Evolutionary conservation across 1,140 invertebrate species (phyloP), one percentile per base, ranked within the genome.

Genomic region (Neotoxoptera formosana): DNA sequence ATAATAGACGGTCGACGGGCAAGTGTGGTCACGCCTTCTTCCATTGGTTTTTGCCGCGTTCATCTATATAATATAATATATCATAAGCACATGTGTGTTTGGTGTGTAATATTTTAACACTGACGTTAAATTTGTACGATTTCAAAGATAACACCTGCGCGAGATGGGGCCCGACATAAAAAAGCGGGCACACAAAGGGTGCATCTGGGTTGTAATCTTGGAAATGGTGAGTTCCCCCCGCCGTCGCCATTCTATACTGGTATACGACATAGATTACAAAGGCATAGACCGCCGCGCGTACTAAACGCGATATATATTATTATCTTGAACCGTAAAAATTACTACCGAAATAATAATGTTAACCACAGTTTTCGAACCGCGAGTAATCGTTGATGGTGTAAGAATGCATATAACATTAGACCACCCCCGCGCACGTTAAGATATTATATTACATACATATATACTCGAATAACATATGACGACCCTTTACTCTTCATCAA

Each of bases 81-180:
- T 83, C n/a, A 8, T 83, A 76, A 67, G 7, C 60, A 30, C 30
- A 67, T 67, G 30, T n/a, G n/a, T 76, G 30, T 76, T 76, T 14
- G 60, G 60, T 20, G 60, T 4, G 60, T 76, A 76, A 76, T n/a
- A 76, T 76, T n/a, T n/a, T 76, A 76, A 76, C 14, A 76, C n/a
- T n/a, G 60, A 76, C 60, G 60, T 76, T 56, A 83, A 30, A 41
- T 84, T 41, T 21, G 36, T 41, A 41, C 83, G 45, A 86, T 86
- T 86, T 86, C 6, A 86, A 48, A 86, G 84, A 86, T 86, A n/a
- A 86, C 84, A 86, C 84, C 84, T 86, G 84, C 84, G 23, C 25
- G 30, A 30, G 60, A n/a, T 60, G 60, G 14, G n/a, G 60, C n/a
- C n/a, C 14, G n/a, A n/a, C n/a, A 76, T 76, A 76, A 76, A 76